These are phyloP conservation scores for Oscheius onirici DNA, from an alignment of 2,888 invertebrate genomes.

Conservation along the genomic window DNA sequence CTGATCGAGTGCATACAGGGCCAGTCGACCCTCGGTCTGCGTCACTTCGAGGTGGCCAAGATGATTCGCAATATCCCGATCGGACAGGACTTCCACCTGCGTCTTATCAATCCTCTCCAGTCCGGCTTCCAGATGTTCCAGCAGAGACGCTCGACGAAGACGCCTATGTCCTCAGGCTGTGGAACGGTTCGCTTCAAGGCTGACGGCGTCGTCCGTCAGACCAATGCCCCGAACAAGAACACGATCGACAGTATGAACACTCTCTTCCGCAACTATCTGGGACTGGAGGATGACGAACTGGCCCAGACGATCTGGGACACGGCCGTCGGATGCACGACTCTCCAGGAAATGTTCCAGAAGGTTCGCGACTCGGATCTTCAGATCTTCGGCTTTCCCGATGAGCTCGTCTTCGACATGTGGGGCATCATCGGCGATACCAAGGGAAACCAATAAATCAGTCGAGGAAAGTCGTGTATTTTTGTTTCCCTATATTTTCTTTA, in stretches of 20 bases:
- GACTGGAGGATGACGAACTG: slow-evolving; percentile 89
- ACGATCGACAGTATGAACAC: slow-evolving; percentile 87
- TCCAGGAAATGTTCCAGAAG: slow-evolving; percentile 48
- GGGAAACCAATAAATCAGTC: no score
- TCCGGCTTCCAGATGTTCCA: slow-evolving; percentile 89
- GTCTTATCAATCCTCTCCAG: slow-evolving; percentile 89
- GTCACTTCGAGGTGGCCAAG: slow-evolving; percentile 96
- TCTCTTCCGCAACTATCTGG: slow-evolving; percentile 91
- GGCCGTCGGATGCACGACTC: slow-evolving; percentile 74
- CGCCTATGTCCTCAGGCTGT: slow-evolving; percentile 77
- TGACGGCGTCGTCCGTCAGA: slow-evolving; percentile 89
- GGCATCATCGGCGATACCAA: slow-evolving; percentile 72
- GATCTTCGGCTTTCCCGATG: slow-evolving; percentile 93
- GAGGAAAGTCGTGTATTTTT: no score
- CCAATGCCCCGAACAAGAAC: slow-evolving; percentile 79
- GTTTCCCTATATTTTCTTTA: no score
- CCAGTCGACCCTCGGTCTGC: slow-evolving; percentile 84
- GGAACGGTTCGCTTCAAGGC: slow-evolving; percentile 93
- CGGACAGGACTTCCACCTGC: slow-evolving; percentile 84
- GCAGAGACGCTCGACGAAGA: slow-evolving; percentile 77
- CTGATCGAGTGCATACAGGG: slow-evolving; percentile 76
- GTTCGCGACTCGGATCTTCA: slow-evolving; percentile 81
- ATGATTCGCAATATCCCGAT: slow-evolving; percentile 90
- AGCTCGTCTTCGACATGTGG: slow-evolving; percentile 97
- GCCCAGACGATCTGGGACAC: slow-evolving; percentile 89